Conservation (phyloP, 2,888 invertebrate species). For the Chrysotoxum bicinctum region DNA sequence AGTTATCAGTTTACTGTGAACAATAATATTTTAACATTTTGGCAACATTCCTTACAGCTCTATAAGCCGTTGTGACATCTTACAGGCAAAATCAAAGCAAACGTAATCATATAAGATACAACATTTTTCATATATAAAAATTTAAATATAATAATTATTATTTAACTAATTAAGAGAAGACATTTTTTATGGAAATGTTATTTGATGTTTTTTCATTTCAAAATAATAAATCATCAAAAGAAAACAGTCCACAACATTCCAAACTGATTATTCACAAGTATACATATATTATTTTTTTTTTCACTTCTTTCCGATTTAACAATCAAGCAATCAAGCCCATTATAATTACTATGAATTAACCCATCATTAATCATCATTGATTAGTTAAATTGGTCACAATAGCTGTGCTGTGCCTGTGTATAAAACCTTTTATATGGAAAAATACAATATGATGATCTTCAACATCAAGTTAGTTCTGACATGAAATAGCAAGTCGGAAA, state of each 20-base stretch:
- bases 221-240: background rate
- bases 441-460: background rate
- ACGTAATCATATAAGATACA: too few species aligned
- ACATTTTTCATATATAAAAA: background rate
- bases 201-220: background rate
- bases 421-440: constrained; percentile 3
- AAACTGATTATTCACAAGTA: constrained; percentile 24
- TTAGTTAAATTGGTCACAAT: constrained; percentile 55
- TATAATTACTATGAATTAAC: constrained; percentile 52
- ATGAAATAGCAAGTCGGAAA: background rate
- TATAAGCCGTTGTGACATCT: too few species aligned
- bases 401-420: background rate
- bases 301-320: background rate
- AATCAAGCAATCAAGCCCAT: constrained; percentile 10
- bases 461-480: background rate
- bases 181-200: background rate
- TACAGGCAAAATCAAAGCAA: too few species aligned
- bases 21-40: too few species aligned
- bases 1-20: too few species aligned
- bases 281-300: background rate
- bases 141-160: constrained; percentile 7
- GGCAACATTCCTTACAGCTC: too few species aligned
- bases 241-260: constrained; percentile 16
- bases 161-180: constrained; percentile 6
- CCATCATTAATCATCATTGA: constrained; percentile 56